These are phyloP conservation scores for Drosophila micromelanica DNA, from an alignment of 1,140 invertebrate species.

Conservation along the genomic window DNA sequence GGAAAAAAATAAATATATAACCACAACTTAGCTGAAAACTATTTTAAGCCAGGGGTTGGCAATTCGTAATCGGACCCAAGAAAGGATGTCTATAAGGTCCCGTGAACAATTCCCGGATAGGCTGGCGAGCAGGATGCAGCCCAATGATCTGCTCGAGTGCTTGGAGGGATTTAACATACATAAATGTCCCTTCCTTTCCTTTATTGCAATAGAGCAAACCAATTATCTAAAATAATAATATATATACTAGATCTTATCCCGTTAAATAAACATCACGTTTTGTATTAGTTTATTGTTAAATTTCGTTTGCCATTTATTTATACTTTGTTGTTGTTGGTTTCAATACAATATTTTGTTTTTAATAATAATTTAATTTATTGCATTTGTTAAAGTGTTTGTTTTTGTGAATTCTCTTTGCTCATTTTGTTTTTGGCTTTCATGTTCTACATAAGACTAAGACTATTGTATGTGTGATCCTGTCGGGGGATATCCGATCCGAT, in stretches of 20 bases:
- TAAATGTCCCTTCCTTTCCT: no score
- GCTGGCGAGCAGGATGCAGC: no score
- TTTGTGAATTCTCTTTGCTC: constrained; percentile 43
- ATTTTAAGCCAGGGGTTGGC: no score
- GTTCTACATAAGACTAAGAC: constrained; percentile 46
- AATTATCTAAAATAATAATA: no score
- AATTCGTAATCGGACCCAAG: no score
- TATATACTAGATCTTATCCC: no score
- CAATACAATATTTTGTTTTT: constrained; percentile 62
- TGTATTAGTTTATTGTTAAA: constrained; percentile 39
- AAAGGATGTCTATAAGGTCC: no score
- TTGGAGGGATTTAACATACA: no score
- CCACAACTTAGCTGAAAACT: constrained; percentile 28
- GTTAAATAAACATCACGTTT: constrained; percentile 14
- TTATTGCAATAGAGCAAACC: no score
- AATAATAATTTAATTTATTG: constrained; percentile 71
- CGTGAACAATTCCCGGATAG: no score
- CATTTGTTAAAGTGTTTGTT: constrained; percentile 26
- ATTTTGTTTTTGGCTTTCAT: constrained; percentile 22
- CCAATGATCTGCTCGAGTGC: no score
- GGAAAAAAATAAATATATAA: constrained; percentile 10
- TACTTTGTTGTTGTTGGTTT: constrained; percentile 71
- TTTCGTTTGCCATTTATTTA: constrained; percentile 73
- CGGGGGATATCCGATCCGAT: background rate
- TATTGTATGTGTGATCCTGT: constrained; percentile 11